Evolutionary conservation across 2,888 invertebrate species (phyloP).

Genomic region (Coleophora flavipennella): DNA sequence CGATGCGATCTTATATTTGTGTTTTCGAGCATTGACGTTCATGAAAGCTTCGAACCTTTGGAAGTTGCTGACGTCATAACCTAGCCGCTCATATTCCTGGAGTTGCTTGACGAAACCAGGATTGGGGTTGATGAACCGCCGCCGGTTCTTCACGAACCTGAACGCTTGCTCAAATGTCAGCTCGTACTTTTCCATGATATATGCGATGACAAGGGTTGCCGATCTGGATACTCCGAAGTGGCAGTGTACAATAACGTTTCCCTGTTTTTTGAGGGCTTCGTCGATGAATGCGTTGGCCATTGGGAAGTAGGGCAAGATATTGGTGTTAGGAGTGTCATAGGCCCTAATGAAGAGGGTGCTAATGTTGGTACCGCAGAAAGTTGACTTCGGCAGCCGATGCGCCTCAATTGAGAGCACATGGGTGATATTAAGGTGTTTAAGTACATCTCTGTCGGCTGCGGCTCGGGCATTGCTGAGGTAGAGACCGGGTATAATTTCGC

Average conservation of each 20-base stretch:
- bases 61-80: constrained; percentile 48
- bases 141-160: constrained; percentile 85
- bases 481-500: constrained; percentile 50
- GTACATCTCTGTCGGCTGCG: constrained; percentile 44
- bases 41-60: constrained; percentile 50
- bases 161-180: constrained; percentile 90
- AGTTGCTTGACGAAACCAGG: constrained; percentile 95
- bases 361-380: constrained; percentile 46
- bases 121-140: constrained; percentile 95
- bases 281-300: constrained; percentile 62
- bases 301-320: constrained; percentile 62
- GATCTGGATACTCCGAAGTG: constrained; percentile 96
- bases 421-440: constrained; percentile 53
- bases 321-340: constrained; percentile 54
- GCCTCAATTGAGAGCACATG: constrained; percentile 65
- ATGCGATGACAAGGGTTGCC: constrained; percentile 95
- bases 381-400: constrained; percentile 47
- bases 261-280: constrained; percentile 72
- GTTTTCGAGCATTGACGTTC: constrained; percentile 49
- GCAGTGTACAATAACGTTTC: constrained; percentile 90
- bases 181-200: constrained; percentile 90
- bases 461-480: constrained; percentile 62
- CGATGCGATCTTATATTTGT: constrained; percentile 55
- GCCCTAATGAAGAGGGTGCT: constrained; percentile 62
- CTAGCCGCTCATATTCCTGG: constrained; percentile 72